Evolutionary conservation across 2,888 invertebrate species (phyloP).

Genomic region (Ligdia adustata): DNA sequence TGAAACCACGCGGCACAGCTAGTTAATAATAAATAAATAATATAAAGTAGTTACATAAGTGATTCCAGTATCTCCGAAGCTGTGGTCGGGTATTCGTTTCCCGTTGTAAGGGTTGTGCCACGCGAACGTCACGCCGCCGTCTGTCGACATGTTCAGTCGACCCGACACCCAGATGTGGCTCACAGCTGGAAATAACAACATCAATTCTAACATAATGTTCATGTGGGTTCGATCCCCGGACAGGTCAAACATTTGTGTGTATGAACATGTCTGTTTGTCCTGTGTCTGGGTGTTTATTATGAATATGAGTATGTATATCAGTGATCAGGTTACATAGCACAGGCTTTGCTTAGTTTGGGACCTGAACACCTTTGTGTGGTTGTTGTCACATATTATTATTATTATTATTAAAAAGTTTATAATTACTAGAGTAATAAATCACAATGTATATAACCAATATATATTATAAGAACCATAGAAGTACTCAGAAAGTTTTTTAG

Average conservation of each 20-base stretch:
- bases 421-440: background rate
- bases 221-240: no score
- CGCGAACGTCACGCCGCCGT: conserved; percentile 49
- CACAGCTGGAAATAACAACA: conserved; percentile 55
- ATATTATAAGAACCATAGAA: no score
- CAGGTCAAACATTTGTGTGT: no score
- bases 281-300: background rate
- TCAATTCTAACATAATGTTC: background rate
- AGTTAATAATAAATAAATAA: background rate
- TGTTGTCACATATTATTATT: no score
- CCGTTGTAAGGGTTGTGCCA: conserved; percentile 66
- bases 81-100: conserved; percentile 58
- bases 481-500: no score
- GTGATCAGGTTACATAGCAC: background rate
- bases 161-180: conserved; percentile 75
- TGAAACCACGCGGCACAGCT: background rate
- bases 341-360: background rate
- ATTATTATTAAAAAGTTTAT: background rate
- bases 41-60: conserved; percentile 45
- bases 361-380: no score
- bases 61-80: conserved; percentile 35
- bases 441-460: no score
- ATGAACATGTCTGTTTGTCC: no score
- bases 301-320: background rate
- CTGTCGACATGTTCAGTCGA: conserved; percentile 60